Conservation (phyloP, 1,140 invertebrate species). For the Aculops lycopersici region DNA sequence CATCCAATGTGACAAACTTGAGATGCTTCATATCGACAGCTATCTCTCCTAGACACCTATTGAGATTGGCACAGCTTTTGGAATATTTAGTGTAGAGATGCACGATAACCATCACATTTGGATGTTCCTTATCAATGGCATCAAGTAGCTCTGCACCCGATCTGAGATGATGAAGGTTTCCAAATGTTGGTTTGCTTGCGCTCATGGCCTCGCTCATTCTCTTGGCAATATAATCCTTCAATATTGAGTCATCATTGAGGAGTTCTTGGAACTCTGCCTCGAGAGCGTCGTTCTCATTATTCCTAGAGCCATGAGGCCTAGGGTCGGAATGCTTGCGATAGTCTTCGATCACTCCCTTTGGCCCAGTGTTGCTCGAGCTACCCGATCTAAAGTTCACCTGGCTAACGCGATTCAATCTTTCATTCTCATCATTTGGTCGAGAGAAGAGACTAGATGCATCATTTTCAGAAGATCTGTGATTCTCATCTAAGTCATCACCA, state of each 20-base stretch:
- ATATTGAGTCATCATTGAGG: no score
- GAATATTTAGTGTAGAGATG: not conserved
- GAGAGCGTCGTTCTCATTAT: not conserved
- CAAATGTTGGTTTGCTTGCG: not conserved
- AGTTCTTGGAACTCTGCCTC: no score
- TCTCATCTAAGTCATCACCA: not conserved
- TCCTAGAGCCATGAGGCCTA: not conserved
- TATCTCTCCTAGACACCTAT: not conserved
- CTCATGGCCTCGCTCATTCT: no score
- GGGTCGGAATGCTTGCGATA: not conserved
- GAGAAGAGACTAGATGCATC: no score
- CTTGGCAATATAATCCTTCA: no score
- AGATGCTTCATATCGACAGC: not conserved
- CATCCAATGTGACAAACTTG: not conserved
- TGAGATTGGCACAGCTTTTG: not conserved
- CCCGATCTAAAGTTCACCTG: not conserved
- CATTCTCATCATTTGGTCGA: no score
- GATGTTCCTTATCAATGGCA: not conserved
- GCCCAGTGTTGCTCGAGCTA: not conserved
- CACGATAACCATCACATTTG: not conserved
- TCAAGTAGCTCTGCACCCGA: not conserved
- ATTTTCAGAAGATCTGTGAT: not conserved
- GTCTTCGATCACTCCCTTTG: not conserved
- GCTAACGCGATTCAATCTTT: not conserved
- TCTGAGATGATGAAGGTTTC: not conserved